Evolutionary conservation across 2,797 vertebrate species (phyloP).

Genomic region (Chiloscyllium punctatum): DNA sequence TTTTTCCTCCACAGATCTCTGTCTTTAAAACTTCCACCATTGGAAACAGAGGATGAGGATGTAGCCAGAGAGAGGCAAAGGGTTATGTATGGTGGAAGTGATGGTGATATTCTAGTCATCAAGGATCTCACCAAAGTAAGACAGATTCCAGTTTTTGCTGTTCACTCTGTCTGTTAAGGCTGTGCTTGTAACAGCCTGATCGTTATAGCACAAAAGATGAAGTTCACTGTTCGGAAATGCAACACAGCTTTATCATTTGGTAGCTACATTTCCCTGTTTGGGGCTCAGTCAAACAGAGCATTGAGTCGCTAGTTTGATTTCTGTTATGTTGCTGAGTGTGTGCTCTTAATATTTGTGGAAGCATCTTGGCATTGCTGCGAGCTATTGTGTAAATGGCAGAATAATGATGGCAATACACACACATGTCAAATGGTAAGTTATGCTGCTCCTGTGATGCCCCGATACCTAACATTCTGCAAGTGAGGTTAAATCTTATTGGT

Average conservation of each 20-base stretch:
- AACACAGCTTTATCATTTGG: background rate
- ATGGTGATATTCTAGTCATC: conserved; percentile 68
- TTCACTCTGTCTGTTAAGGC: background rate
- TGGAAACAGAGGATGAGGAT: conserved; percentile 73
- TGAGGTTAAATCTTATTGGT: background rate
- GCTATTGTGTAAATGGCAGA: background rate
- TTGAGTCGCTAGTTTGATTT: background rate
- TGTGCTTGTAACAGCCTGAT: background rate
- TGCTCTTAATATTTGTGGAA: background rate
- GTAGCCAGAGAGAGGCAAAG: conserved; percentile 69
- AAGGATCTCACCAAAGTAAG: conserved; percentile 79
- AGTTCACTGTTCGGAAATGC: background rate
- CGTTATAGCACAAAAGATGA: background rate
- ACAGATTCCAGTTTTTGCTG: background rate
- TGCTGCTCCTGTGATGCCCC: background rate
- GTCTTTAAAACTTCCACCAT: conserved; percentile 52
- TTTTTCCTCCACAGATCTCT: conserved; percentile 52
- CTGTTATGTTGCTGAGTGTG: background rate
- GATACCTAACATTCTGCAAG: background rate
- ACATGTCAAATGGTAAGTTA: background rate
- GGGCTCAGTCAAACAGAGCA: background rate
- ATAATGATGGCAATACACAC: background rate
- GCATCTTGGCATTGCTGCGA: background rate
- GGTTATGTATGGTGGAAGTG: conserved; percentile 54
- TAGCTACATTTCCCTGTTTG: background rate